A percentile compares a stretch with the other conserved stretches of the same genome.
Evolutionary conservation across 2,113 vertebrate genomes (phyloP).

Genomic region (Chlorodrepanis virens): DNA sequence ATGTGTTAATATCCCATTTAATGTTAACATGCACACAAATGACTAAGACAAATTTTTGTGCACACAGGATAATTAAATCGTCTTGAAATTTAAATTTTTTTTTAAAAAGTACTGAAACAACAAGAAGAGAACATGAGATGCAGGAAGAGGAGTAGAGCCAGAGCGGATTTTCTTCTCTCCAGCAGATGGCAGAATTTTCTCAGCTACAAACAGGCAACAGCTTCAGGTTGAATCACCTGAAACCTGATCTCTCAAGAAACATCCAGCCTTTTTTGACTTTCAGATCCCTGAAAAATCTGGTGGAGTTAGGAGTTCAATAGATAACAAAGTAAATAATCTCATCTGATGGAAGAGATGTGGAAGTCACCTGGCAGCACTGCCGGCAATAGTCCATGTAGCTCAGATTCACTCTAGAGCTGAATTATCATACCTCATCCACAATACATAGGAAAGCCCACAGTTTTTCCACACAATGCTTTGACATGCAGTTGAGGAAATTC

Average conservation of each 20-base stretch:
- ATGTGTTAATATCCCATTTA: not conserved
- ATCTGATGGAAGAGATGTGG: not conserved
- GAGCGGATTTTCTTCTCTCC: constrained; percentile 10
- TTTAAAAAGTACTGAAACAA: not conserved
- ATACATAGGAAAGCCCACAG: rapidly evolving
- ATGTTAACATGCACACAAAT: not conserved
- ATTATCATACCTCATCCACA: not conserved
- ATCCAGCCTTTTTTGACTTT: not conserved
- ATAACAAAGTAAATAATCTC: not conserved
- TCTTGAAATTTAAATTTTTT: not conserved
- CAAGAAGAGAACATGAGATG: not conserved
- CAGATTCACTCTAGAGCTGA: not conserved
- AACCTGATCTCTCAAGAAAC: not conserved
- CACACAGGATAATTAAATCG: not conserved
- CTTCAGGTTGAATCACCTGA: rapidly evolving
- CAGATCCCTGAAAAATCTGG: not conserved
- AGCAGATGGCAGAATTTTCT: constrained; percentile 53
- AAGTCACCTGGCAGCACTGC: not conserved
- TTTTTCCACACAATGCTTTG: not conserved
- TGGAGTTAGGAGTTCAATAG: not conserved
- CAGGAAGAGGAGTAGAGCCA: not conserved
- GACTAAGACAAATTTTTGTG: not conserved
- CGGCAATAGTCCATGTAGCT: not conserved
- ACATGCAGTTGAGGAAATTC: not conserved
- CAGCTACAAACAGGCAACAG: not conserved